A percentile compares a stretch with the other conserved stretches of the same genome.
These are phyloP conservation scores for Anastrepha obliqua DNA, from an alignment of 1,140 invertebrate species.

Conservation along the genomic window DNA sequence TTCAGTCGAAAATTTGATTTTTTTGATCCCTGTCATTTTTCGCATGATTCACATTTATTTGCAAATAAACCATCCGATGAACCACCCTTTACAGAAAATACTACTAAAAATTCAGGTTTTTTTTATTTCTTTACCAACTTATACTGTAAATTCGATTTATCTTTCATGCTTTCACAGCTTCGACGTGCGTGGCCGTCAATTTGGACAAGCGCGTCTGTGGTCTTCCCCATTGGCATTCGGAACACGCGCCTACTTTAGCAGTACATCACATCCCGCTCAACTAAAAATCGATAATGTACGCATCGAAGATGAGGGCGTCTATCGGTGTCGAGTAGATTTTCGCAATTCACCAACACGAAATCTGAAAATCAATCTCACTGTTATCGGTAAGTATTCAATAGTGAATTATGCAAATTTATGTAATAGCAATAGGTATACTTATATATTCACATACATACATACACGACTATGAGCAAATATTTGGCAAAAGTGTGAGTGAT, in stretches of 20 bases:
- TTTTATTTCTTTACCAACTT: neutral
- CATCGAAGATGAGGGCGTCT: conserved; percentile 86
- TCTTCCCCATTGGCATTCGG: conserved; percentile 87
- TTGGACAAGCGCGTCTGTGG: conserved; percentile 85
- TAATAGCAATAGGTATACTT: too few relatives aligned
- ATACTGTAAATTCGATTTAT: neutral
- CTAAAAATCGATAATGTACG: conserved; percentile 84
- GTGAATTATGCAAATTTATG: conserved; percentile 23
- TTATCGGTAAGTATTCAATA: conserved; percentile 83
- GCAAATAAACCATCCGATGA: too few relatives aligned
- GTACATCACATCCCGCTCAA: conserved; percentile 81
- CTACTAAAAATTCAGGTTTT: neutral
- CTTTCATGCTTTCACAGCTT: conserved; percentile 77
- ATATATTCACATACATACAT: neutral
- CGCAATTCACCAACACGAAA: conserved; percentile 89
- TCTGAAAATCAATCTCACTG: conserved; percentile 87
- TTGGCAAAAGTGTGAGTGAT: conserved; percentile 68
- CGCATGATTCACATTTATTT: too few relatives aligned
- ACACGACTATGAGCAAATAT: neutral
- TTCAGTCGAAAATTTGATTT: too few relatives aligned
- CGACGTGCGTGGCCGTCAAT: conserved; percentile 85
- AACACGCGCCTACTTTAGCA: conserved; percentile 83
- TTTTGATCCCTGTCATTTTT: too few relatives aligned
- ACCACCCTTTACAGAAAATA: neutral
- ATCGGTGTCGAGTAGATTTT: conserved; percentile 90